phyloP scores from a whole-genome alignment of 2,888 invertebrate genomes.

The Melanargia galathea region DNA sequence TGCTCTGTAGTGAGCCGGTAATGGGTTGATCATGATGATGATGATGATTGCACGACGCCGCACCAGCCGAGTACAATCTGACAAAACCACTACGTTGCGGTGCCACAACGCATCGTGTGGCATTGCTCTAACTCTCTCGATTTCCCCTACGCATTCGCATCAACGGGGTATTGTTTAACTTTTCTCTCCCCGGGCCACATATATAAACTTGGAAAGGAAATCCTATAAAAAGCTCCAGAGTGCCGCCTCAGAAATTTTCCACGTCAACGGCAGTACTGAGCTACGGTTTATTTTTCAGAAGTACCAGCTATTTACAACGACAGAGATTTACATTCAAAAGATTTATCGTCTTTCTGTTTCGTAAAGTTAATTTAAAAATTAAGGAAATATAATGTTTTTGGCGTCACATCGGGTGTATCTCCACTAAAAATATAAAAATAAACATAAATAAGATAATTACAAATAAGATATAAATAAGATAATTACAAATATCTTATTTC shows the following conservation, averaged over 20 bases:
- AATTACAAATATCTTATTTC: too few relatives aligned
- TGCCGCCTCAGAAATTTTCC: slow-evolving; percentile 64
- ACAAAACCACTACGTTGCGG: too few relatives aligned
- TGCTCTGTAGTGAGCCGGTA: too few relatives aligned
- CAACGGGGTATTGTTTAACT: slow-evolving; percentile 58
- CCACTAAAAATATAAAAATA: too few relatives aligned
- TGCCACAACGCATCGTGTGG: too few relatives aligned
- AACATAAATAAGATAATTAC: too few relatives aligned
- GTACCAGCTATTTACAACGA: slow-evolving; percentile 68
- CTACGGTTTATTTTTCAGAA: slow-evolving; percentile 70
- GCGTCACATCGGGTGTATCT: too few relatives aligned
- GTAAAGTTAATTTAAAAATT: slow-evolving; percentile 44
- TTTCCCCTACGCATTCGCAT: slow-evolving; percentile 47
- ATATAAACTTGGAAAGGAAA: slow-evolving; percentile 67
- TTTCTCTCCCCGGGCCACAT: slow-evolving; percentile 57
- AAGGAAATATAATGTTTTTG: background rate
- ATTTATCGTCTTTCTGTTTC: slow-evolving; percentile 68
- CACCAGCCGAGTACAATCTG: too few relatives aligned
- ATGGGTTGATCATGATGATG: too few relatives aligned
- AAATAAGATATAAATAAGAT: too few relatives aligned
- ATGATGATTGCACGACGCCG: too few relatives aligned
- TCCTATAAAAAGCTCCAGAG: slow-evolving; percentile 60
- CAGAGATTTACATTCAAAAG: slow-evolving; percentile 77
- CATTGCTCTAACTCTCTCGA: slow-evolving; percentile 25
- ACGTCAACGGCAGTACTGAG: slow-evolving; percentile 67